phyloP scores from a whole-genome alignment of 2,797 vertebrate genomes.

The Nyctibius grandis region DNA sequence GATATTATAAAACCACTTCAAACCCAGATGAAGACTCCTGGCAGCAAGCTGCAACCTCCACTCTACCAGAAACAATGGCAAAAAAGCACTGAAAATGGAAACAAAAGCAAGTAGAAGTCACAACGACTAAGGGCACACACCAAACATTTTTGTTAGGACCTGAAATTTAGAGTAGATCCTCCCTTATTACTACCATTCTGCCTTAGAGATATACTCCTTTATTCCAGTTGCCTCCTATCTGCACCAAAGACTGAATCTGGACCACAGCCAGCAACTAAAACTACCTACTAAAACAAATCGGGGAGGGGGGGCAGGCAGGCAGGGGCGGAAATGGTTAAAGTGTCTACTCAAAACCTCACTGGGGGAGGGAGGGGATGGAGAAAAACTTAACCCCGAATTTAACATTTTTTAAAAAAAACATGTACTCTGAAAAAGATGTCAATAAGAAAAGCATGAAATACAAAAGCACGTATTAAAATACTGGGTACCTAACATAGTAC shows the following conservation, averaged over 20 bases:
- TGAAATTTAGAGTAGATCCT: background rate
- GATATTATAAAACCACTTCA: background rate
- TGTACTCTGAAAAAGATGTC: background rate
- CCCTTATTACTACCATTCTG: background rate
- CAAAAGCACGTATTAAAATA: background rate
- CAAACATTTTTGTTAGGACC: background rate
- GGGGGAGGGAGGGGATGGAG: background rate
- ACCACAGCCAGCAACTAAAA: background rate
- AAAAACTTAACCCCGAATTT: background rate
- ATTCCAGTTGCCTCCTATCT: background rate
- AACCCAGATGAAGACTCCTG: background rate
- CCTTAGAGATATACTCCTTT: background rate
- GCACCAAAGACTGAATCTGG: background rate
- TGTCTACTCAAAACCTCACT: background rate
- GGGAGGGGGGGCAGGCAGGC: no score
- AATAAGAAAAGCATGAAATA: background rate
- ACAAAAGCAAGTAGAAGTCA: background rate
- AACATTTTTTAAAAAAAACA: background rate
- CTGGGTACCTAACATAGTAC: fast-evolving
- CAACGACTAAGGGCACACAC: background rate
- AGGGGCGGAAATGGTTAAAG: background rate
- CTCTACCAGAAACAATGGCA: background rate
- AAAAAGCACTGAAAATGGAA: background rate
- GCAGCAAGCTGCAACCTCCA: background rate
- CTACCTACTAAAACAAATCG: background rate